Evolutionary conservation across 2,888 invertebrate species (phyloP), one percentile per base, ranked within the genome.

Genomic region (Sericinus montela): DNA sequence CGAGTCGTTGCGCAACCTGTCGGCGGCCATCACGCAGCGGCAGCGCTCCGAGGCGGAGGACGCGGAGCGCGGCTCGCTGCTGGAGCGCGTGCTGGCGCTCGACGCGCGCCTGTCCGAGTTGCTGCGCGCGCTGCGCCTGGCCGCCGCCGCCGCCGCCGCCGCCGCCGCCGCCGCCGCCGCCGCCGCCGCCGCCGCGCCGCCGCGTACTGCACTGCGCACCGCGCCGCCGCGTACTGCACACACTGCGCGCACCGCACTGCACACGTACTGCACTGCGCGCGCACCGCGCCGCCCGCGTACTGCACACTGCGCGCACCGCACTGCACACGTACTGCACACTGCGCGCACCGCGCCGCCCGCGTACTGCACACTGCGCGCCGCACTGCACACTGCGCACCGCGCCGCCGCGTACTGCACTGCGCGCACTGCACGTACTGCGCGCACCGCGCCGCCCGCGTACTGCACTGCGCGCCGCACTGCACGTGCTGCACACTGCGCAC

Each of bases 1-100:
- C 58, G 94, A 94, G 66, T 95, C 94, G 35, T 89, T 95, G 35
- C 94, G 94, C 63, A 94, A 93, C 73, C 80, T 95, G 7, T 94
- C 95, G 0, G 94, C 94, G 60, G 94, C 95, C 45, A 94, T 95
- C 68, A 90, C 93, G 41, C 91, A 91, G 67, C 91, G 95, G 0
- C 94, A 94, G 65, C 91, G 92, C 58, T 90, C 91, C 53, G 92
- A 92, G 68, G 87, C 90, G 39, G 91, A 44, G 68, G 91, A 88
- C 63, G 79, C 72, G 52, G 82, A 72, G 72, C 75, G 74, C 62
- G 82, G 75, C 40, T 62, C 73, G 52, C 68, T 71, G 60, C 61
- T 70, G 49, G 71, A 69, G 45, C 72, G 76, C 29, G 82, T 70
- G 62, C 66, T 72, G 54, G 65, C 69, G 40, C 62, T 80, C 3